Conservation (phyloP, 2,113 vertebrate genomes). For the Vombatus ursinus region DNA sequence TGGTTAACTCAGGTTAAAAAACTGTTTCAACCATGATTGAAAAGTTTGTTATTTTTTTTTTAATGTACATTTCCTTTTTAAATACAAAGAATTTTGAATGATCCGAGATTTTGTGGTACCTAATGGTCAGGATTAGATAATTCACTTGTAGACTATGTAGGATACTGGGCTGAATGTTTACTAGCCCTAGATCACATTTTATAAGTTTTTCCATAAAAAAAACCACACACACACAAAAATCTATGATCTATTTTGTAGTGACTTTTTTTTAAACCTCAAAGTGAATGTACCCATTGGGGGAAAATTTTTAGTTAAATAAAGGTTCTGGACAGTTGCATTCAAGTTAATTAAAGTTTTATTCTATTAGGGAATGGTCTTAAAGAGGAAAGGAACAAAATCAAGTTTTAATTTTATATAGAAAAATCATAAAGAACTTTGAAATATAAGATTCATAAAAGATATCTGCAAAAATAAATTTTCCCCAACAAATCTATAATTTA, state of each 20-base stretch:
- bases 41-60: neutral
- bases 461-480: neutral
- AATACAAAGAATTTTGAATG: neutral
- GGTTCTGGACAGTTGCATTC: neutral
- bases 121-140: neutral
- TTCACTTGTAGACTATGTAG: neutral
- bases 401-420: neutral
- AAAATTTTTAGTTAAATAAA: neutral
- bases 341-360: neutral
- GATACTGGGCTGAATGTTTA: neutral
- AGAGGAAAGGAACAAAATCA: neutral
- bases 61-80: neutral
- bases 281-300: neutral
- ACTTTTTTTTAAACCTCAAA: neutral
- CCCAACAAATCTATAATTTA: neutral
- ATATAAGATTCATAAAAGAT: neutral
- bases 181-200: neutral
- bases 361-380: neutral
- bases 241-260: neutral
- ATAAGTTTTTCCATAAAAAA: neutral
- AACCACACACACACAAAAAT: neutral
- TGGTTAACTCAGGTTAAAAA: neutral
- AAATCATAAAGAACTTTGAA: neutral
- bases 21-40: neutral
- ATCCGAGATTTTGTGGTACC: neutral